Conservation (phyloP, 2,797 vertebrate genomes). For the Pseudochromis fuscus region DNA sequence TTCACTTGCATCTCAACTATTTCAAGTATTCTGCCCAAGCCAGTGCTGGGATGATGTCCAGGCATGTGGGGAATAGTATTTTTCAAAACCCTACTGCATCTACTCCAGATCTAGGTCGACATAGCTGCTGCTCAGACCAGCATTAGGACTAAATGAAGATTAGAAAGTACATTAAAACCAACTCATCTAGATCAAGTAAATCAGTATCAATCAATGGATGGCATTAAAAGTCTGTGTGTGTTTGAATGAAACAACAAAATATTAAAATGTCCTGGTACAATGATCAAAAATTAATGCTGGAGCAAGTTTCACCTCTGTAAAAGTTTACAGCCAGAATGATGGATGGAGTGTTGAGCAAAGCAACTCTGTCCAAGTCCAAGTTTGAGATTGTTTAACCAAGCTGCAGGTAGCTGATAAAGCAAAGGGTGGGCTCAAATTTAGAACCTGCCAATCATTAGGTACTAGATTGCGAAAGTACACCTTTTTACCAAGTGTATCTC, state of each 20-base stretch:
- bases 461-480: slow-evolving; percentile 65
- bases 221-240: neutral
- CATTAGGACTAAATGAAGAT: neutral
- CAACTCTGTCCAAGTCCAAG: slow-evolving; percentile 63
- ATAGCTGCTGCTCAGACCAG: neutral
- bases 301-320: slow-evolving; percentile 45
- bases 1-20: slow-evolving; percentile 51
- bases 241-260: slow-evolving; percentile 4
- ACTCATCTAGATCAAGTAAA: neutral
- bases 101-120: neutral
- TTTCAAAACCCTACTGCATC: neutral
- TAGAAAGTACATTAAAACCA: neutral
- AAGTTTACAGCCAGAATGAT: slow-evolving; percentile 64
- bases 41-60: slow-evolving; percentile 40
- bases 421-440: slow-evolving; percentile 62
- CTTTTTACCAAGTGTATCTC: slow-evolving; percentile 58
- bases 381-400: slow-evolving; percentile 78
- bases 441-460: slow-evolving; percentile 65
- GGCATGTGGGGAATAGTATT: slow-evolving; percentile 17
- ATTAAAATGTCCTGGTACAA: slow-evolving; percentile 1
- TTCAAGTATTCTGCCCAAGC: slow-evolving; percentile 62
- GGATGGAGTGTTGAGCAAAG: slow-evolving; percentile 60
- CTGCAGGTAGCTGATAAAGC: slow-evolving; percentile 80
- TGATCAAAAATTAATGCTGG: slow-evolving; percentile 29
- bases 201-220: neutral